These are phyloP conservation scores for Epistrophe eligans DNA, from an alignment of 2,888 invertebrate genomes.

Conservation along the genomic window DNA sequence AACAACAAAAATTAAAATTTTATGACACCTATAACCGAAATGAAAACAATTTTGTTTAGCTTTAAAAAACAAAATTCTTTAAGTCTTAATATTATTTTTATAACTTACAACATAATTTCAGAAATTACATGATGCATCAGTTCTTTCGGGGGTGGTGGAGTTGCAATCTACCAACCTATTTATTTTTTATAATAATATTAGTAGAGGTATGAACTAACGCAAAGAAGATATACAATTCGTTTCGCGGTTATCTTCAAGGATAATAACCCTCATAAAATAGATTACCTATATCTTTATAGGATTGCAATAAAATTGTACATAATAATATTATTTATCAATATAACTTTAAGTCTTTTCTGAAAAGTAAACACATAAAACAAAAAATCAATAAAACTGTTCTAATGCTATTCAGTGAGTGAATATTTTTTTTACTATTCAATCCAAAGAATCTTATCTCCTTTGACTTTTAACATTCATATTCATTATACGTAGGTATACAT, in stretches of 20 bases:
- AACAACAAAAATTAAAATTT: no score
- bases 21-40: no score
- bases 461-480: neutral
- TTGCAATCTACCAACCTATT: neutral
- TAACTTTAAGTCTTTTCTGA: neutral
- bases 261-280: conserved; percentile 1
- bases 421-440: neutral
- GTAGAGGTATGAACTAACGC: neutral
- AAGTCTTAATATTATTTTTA: neutral
- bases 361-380: conserved; percentile 26
- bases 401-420: neutral
- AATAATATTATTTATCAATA: neutral
- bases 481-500: neutral
- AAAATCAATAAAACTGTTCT: conserved; percentile 26
- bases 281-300: neutral
- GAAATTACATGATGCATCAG: no score
- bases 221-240: neutral
- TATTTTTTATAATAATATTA: neutral
- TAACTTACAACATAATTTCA: neutral
- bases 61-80: no score
- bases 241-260: neutral
- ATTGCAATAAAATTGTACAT: neutral
- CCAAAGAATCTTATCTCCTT: neutral
- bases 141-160: neutral
- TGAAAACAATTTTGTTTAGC: no score